Base-by-base conservation (phyloP, 2,888 invertebrate genomes). In the Drosophila melanosoma region DNA sequence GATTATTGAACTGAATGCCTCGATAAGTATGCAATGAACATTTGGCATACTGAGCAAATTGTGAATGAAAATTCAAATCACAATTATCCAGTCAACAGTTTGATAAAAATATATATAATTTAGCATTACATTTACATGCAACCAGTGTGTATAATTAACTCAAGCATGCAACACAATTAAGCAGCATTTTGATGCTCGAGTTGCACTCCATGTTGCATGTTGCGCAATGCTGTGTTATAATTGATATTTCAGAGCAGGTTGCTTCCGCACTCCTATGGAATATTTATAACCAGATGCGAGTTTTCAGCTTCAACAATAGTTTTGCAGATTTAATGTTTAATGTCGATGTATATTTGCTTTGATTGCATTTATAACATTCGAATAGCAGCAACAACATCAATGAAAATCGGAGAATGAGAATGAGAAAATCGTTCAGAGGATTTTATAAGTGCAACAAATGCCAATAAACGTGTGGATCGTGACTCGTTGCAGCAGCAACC, bases 401-500 rank as follows among this genome's bases (percentile, higher is more conserved):
- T 33, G 15, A 8, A 8, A 17, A 1, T 38, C 8, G 8, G 23
- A 53, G 23, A 53, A 23, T 17, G 17, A 54, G 23, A 12, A 33
- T 17, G 20, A 36, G 15, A 8, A 35, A 23, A 20, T 61, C 74
- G 81, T 83, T 86, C 88, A 90, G 90, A 83, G 90, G 90, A 86
- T 86, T 86, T 90, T 73, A 83, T 86, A 86, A 88, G 83, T 90
- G 90, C 85, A 86, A 86, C 90, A 86, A 86, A 89, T 86, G 90
- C 90, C 85, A 90, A 88, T 86, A 75, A 88, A 72, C 56, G 73
- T 33, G 45, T 62, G 49, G 60, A 56, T 72, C 81, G 81, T 81
- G 81, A 72, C 73, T 65, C 61, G 36, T 17, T 81, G 77, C 81
- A 66, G 26, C 74, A 35, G 35, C 20, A 17, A 17, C 17, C 54